Evolutionary conservation across 2,113 vertebrate genomes (phyloP).

Genomic region (Aphyosemion australe): DNA sequence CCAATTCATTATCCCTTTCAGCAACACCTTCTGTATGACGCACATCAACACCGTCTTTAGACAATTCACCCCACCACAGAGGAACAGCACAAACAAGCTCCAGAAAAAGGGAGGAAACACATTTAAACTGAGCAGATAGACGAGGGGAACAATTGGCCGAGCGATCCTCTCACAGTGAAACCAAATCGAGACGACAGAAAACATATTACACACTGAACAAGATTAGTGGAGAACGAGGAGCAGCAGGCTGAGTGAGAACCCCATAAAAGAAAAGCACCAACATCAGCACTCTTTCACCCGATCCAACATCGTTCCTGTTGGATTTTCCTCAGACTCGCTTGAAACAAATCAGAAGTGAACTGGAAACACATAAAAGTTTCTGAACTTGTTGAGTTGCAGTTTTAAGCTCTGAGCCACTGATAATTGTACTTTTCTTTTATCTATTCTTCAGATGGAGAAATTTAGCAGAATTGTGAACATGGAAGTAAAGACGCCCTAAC

Average conservation of each 20-base stretch:
- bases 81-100: too few relatives aligned
- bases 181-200: constrained; percentile 37
- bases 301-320: constrained; percentile 10
- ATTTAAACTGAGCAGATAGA: neutral
- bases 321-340: constrained; percentile 44
- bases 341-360: constrained; percentile 54
- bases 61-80: too few relatives aligned
- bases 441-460: neutral
- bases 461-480: constrained; percentile 1
- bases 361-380: constrained; percentile 59
- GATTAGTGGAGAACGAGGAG: constrained; percentile 47
- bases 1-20: too few relatives aligned
- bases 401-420: constrained; percentile 15
- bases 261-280: constrained; percentile 38
- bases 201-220: constrained; percentile 48
- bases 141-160: constrained; percentile 19
- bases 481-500: too few relatives aligned
- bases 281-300: constrained; percentile 58
- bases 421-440: constrained; percentile 12
- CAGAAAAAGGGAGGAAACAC: constrained; percentile 14
- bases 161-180: constrained; percentile 41
- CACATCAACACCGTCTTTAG: too few relatives aligned
- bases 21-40: too few relatives aligned
- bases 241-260: constrained; percentile 34
- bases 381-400: constrained; percentile 43